phyloP scores from a whole-genome alignment of 2,113 vertebrate species.

The Australoheros scitulus region DNA sequence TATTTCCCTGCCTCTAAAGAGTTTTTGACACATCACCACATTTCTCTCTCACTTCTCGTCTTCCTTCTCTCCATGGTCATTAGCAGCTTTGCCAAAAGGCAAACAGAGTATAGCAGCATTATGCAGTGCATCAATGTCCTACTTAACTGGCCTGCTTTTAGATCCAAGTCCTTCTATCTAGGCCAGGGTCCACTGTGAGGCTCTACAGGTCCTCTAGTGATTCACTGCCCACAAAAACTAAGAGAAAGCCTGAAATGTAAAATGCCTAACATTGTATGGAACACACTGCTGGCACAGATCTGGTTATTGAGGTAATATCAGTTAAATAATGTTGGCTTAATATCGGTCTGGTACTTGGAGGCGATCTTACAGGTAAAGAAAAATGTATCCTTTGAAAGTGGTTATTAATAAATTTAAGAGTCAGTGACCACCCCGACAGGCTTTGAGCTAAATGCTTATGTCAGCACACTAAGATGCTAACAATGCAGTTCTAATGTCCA shows the following conservation, averaged over 20 bases:
- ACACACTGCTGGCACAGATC: background rate
- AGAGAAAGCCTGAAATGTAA: background rate
- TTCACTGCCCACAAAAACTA: background rate
- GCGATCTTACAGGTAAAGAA: background rate
- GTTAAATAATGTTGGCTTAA: background rate
- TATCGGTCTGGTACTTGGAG: background rate
- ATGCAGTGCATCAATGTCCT: conserved; percentile 50
- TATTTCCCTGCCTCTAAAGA: background rate
- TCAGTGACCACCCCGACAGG: background rate
- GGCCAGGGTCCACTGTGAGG: conserved; percentile 54
- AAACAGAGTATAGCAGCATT: conserved; percentile 17
- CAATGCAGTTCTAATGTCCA: background rate
- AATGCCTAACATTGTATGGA: background rate
- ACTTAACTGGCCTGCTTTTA: conserved; percentile 65
- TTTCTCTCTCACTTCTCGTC: background rate
- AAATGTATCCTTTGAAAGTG: background rate
- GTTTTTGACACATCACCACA: background rate
- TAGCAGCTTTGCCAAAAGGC: conserved; percentile 32
- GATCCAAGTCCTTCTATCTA: conserved; percentile 53
- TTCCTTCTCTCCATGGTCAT: background rate
- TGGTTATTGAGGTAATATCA: background rate
- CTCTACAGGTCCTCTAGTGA: conserved; percentile 13
- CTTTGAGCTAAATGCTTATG: background rate
- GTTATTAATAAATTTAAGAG: background rate
- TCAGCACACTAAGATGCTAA: background rate